Evolutionary conservation across 2,797 vertebrate species (phyloP).

Genomic region (Petrocephalus sullivani): DNA sequence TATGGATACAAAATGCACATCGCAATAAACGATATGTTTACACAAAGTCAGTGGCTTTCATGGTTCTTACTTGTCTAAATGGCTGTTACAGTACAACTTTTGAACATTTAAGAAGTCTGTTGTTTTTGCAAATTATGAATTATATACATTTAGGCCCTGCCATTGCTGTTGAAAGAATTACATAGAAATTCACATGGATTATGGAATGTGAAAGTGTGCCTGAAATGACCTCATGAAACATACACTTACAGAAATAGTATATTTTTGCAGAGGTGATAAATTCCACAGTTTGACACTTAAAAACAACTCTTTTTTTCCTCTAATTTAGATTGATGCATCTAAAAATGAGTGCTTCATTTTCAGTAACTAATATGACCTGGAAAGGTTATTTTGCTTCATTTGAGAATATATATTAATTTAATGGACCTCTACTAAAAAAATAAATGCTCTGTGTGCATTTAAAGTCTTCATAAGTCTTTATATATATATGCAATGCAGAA

Average conservation of each 20-base stretch:
- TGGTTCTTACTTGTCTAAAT: constrained; percentile 23
- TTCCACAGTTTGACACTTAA: not conserved
- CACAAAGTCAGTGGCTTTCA: constrained; percentile 42
- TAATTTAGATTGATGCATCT: not conserved
- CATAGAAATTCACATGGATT: not conserved
- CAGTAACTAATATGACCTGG: not conserved
- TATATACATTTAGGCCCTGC: not conserved
- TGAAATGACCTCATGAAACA: not conserved
- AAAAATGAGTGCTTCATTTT: not conserved
- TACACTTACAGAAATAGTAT: not conserved
- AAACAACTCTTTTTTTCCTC: not conserved
- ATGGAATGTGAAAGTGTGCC: not conserved
- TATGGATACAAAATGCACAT: constrained; percentile 73
- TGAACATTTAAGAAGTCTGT: no score
- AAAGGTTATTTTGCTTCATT: not conserved
- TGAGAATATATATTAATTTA: not conserved
- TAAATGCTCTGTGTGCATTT: not conserved
- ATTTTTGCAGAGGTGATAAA: not conserved
- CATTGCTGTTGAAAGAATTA: not conserved
- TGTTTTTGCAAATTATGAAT: not conserved
- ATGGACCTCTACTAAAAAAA: not conserved
- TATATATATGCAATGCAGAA: not conserved
- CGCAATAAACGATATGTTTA: constrained; percentile 80
- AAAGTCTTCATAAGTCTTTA: not conserved
- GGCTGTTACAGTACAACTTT: no score